These are phyloP conservation scores for Oscheius sp. DNA, from an alignment of 2,888 invertebrate species.

Conservation along the genomic window DNA sequence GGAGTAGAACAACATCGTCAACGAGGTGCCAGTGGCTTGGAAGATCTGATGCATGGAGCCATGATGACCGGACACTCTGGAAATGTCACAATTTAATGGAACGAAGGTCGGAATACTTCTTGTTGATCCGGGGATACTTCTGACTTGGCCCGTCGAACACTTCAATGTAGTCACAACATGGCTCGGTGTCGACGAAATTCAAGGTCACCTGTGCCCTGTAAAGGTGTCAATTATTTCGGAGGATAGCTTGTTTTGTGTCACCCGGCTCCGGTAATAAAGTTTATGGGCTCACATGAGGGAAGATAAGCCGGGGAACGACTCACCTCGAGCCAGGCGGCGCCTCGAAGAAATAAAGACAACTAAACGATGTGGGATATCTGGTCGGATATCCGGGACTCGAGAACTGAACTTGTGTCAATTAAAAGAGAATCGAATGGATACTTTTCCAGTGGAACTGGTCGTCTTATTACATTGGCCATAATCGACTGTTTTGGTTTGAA, in stretches of 20 bases:
- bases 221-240: conserved; percentile 27
- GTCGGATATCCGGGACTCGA: conserved; percentile 25
- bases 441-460: neutral
- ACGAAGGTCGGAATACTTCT: neutral
- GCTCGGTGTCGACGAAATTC: conserved; percentile 18
- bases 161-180: conserved; percentile 34
- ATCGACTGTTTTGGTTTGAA: neutral
- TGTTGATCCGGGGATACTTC: conserved; percentile 5
- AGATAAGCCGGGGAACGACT: conserved; percentile 22
- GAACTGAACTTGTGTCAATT: neutral
- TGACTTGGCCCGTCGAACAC: conserved; percentile 23
- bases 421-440: neutral
- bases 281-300: neutral
- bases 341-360: conserved; percentile 34
- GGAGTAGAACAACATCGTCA: conserved; percentile 32
- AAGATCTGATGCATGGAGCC: neutral
- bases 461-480: conserved; percentile 21
- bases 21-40: neutral
- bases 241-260: neutral
- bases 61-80: conserved; percentile 23
- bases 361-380: conserved; percentile 7
- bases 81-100: too few relatives aligned
- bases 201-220: conserved; percentile 23
- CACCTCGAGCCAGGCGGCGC: conserved; percentile 32
- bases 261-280: conserved; percentile 24